Conservation (phyloP, 1,140 invertebrate species). For the Drosophila erecta region DNA sequence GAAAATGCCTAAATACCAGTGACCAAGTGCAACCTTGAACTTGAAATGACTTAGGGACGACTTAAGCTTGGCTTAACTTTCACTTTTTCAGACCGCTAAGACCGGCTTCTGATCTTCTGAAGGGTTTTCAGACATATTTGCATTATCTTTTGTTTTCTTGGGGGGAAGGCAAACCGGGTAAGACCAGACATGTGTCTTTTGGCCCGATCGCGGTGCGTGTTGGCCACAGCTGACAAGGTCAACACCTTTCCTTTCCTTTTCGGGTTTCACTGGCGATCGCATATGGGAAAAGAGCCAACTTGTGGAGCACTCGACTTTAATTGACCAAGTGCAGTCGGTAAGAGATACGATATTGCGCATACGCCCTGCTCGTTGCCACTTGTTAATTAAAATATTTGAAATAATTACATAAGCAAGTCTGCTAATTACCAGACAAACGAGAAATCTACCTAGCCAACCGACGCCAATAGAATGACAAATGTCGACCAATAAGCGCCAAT, state of each 20-base stretch:
- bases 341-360: slow-evolving; percentile 63
- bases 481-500: slow-evolving; percentile 26
- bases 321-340: slow-evolving; percentile 60
- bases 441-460: slow-evolving; percentile 3
- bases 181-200: slow-evolving; percentile 33
- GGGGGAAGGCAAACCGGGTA: slow-evolving; percentile 53
- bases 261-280: slow-evolving; percentile 27
- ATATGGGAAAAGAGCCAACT: slow-evolving; percentile 35
- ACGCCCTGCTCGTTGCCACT: slow-evolving; percentile 59
- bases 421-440: slow-evolving; percentile 33
- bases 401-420: slow-evolving; percentile 63
- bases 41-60: slow-evolving; percentile 53
- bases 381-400: slow-evolving; percentile 79
- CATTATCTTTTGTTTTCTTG: slow-evolving; percentile 29
- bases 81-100: slow-evolving; percentile 62
- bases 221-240: slow-evolving; percentile 61
- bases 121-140: slow-evolving; percentile 51
- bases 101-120: slow-evolving; percentile 47
- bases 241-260: slow-evolving; percentile 79
- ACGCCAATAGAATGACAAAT: slow-evolving; percentile 33
- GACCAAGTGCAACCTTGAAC: slow-evolving; percentile 68
- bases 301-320: slow-evolving; percentile 48
- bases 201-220: slow-evolving; percentile 43
- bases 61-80: slow-evolving; percentile 40
- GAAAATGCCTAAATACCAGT: slow-evolving; percentile 59